Evolutionary conservation across 2,888 invertebrate genomes (phyloP).

Genomic region (Pelosia muscerda): DNA sequence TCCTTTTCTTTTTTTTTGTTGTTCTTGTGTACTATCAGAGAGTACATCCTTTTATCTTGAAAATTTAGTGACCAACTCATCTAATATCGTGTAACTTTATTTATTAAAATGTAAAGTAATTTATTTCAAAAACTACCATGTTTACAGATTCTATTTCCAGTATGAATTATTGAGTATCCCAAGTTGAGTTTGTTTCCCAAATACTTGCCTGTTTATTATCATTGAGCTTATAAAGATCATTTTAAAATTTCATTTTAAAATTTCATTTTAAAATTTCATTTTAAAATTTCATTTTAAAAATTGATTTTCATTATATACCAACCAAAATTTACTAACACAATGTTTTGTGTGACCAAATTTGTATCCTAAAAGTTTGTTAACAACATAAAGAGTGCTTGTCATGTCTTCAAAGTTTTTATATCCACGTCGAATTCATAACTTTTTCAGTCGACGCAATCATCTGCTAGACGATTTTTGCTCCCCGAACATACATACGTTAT

Average conservation of each 20-base stretch:
- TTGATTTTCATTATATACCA: background rate
- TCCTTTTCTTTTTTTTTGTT: slow-evolving; percentile 26
- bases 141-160: too few species aligned
- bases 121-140: too few species aligned
- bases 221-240: too few species aligned
- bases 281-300: too few species aligned
- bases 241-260: too few species aligned
- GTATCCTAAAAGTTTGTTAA: slow-evolving; percentile 21
- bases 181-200: too few species aligned
- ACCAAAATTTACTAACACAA: background rate
- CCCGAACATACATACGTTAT: slow-evolving; percentile 43
- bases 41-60: background rate
- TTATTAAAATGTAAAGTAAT: too few species aligned
- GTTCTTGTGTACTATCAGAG: background rate
- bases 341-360: slow-evolving; percentile 8
- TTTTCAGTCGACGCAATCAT: slow-evolving; percentile 36
- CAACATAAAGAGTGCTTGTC: slow-evolving; percentile 27
- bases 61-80: background rate
- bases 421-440: slow-evolving; percentile 20
- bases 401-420: slow-evolving; percentile 26
- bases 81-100: too few species aligned
- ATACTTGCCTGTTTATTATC: too few species aligned
- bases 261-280: too few species aligned
- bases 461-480: slow-evolving; percentile 42
- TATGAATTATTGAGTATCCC: too few species aligned